Conservation (phyloP, 2,113 vertebrate genomes). For the Ondatra zibethicus region DNA sequence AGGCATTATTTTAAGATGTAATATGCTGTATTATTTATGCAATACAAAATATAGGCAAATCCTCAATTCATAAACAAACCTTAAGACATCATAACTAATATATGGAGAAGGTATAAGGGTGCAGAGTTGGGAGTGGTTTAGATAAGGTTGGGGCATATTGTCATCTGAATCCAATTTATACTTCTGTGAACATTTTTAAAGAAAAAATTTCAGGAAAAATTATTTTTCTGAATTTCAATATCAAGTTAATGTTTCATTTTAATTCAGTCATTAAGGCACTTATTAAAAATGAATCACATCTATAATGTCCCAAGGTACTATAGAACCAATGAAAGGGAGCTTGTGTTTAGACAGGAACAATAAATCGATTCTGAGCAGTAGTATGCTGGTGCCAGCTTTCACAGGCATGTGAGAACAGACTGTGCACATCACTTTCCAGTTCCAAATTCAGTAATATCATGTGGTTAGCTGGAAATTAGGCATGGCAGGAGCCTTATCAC, state of each 20-base stretch:
- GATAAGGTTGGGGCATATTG: background rate
- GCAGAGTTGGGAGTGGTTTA: background rate
- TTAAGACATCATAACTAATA: background rate
- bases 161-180: background rate
- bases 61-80: background rate
- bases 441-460: background rate
- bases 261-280: background rate
- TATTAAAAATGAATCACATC: background rate
- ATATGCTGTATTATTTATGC: background rate
- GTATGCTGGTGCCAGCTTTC: background rate
- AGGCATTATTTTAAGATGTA: background rate
- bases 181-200: background rate
- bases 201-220: background rate
- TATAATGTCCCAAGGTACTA: background rate
- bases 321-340: background rate
- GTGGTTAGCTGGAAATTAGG: background rate
- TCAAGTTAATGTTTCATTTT: constrained; percentile 11
- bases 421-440: background rate
- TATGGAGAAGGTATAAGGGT: background rate
- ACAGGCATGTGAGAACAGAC: background rate
- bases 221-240: background rate
- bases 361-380: background rate
- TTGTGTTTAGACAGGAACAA: background rate
- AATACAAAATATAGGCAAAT: background rate
- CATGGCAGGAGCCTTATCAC: background rate